These are phyloP conservation scores for Saiga tatarica DNA, from an alignment of 2,113 vertebrate species.

Conservation along the genomic window DNA sequence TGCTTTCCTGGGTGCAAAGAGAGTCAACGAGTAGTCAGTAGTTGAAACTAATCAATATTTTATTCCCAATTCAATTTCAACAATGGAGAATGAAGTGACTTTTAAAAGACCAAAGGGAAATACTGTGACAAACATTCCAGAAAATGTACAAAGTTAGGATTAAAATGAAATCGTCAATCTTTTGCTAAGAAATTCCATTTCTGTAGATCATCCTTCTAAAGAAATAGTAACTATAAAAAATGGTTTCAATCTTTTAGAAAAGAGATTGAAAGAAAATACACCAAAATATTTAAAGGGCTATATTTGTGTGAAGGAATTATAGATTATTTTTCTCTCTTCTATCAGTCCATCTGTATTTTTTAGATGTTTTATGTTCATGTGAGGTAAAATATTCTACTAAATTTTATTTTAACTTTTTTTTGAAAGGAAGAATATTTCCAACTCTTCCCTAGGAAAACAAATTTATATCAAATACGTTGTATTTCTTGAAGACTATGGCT, in stretches of 20 bases:
- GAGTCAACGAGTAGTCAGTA: not conserved
- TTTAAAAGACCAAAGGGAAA: constrained; percentile 27
- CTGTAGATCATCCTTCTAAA: not conserved
- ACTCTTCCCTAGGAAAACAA: not conserved
- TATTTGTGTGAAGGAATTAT: not conserved
- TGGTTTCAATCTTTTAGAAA: not conserved
- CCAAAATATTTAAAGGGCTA: not conserved
- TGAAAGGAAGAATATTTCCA: not conserved
- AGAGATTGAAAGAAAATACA: not conserved
- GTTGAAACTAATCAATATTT: not conserved
- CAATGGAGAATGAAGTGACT: not conserved
- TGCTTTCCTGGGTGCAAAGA: not conserved
- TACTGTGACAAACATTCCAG: not conserved
- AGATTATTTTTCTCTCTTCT: not conserved
- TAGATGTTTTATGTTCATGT: not conserved
- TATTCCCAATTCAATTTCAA: not conserved
- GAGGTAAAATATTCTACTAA: not conserved
- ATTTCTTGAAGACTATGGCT: not conserved
- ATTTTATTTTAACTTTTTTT: not conserved
- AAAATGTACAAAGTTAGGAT: not conserved
- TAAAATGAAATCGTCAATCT: not conserved
- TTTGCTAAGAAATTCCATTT: constrained; percentile 22
- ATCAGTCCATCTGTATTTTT: not conserved
- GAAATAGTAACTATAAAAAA: constrained; percentile 7
- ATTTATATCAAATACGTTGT: not conserved